Conservation (phyloP, 2,888 invertebrate genomes). For the Craniophora ligustri region DNA sequence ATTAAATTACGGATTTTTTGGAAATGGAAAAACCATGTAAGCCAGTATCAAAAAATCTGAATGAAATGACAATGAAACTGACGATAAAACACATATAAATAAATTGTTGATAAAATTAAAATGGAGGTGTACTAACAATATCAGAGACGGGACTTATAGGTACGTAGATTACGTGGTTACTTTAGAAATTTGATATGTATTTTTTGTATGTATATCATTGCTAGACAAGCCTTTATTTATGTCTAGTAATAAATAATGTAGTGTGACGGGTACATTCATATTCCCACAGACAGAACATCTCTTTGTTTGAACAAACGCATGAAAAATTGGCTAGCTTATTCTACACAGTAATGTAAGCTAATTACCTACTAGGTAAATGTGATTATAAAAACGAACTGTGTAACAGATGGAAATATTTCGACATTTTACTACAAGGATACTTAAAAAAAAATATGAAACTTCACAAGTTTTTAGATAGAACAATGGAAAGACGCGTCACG, state of each 20-base stretch:
- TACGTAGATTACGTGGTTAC: too few relatives aligned
- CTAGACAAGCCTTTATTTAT: constrained; percentile 24
- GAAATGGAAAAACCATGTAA: too few relatives aligned
- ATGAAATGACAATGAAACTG: too few relatives aligned
- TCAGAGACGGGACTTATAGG: too few relatives aligned
- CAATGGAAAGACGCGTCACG: too few relatives aligned
- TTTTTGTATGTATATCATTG: constrained; percentile 31
- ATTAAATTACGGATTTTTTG: background rate
- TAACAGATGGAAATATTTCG: background rate
- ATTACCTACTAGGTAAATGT: background rate
- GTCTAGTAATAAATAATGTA: constrained; percentile 31
- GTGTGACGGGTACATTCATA: constrained; percentile 18
- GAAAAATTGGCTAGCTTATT: constrained; percentile 25
- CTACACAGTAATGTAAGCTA: constrained; percentile 3
- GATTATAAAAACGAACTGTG: background rate
- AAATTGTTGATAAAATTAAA: too few relatives aligned
- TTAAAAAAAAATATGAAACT: too few relatives aligned
- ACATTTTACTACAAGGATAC: background rate
- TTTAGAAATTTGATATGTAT: too few relatives aligned
- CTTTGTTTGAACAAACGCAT: constrained; percentile 21
- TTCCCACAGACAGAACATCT: constrained; percentile 26
- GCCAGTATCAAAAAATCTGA: too few relatives aligned
- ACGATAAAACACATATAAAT: too few relatives aligned
- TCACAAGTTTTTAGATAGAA: too few relatives aligned
- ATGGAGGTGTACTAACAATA: too few relatives aligned